Evolutionary conservation across 2,797 vertebrate species (phyloP).

Genomic region (Ambastaia sidthimunki): DNA sequence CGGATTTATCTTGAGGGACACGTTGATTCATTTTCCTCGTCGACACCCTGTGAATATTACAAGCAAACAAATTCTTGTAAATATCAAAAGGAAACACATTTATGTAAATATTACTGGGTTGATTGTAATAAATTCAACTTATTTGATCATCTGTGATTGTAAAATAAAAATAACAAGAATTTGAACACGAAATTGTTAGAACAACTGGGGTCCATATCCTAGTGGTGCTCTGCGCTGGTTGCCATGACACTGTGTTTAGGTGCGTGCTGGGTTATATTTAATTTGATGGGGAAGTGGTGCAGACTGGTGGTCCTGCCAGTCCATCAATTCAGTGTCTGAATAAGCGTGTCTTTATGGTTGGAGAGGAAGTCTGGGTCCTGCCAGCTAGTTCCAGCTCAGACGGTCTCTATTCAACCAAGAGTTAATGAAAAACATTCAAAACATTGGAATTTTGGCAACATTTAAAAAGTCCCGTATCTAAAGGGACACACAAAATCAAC

Average conservation of each 20-base stretch:
- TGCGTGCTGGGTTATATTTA: slow-evolving; percentile 56
- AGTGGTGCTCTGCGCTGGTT: slow-evolving; percentile 3
- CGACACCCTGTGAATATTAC: too few species aligned
- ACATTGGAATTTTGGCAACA: background rate
- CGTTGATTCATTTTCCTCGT: too few species aligned
- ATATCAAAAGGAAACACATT: too few species aligned
- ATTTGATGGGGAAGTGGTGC: slow-evolving; percentile 62
- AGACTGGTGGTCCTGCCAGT: slow-evolving; percentile 53
- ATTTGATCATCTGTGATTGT: too few species aligned
- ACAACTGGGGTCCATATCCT: background rate
- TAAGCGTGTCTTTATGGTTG: slow-evolving; percentile 59
- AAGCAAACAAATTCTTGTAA: too few species aligned
- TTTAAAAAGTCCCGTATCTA: background rate
- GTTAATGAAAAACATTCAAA: slow-evolving; percentile 47
- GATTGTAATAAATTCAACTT: too few species aligned
- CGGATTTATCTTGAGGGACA: too few species aligned
- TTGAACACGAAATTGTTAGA: background rate
- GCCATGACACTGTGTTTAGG: slow-evolving; percentile 41
- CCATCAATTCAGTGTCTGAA: slow-evolving; percentile 66
- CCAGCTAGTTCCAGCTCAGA: slow-evolving; percentile 40
- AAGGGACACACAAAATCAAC: background rate
- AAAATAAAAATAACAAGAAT: background rate
- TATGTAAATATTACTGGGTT: too few species aligned
- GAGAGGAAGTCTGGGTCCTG: slow-evolving; percentile 54
- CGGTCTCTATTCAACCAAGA: slow-evolving; percentile 30